Conservation (phyloP, 2,888 invertebrate species). For the Brenthis hecate region DNA sequence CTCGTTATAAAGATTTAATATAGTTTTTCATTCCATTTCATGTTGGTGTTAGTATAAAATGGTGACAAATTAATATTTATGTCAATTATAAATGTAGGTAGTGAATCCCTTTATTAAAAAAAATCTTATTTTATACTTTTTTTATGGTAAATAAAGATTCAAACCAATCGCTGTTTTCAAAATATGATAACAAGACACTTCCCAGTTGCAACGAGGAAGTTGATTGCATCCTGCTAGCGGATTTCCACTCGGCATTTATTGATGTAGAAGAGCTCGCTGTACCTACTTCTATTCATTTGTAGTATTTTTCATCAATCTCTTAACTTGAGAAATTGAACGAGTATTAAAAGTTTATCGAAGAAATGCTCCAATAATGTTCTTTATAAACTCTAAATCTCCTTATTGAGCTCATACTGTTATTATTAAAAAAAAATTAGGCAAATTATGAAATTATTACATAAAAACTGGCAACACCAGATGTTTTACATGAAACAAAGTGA, state of each 20-base stretch:
- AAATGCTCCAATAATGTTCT: no score
- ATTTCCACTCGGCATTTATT: slow-evolving; percentile 25
- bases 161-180: slow-evolving; percentile 19
- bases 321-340: no score
- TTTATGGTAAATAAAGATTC: slow-evolving; percentile 1
- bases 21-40: slow-evolving; percentile 31
- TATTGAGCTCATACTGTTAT: no score
- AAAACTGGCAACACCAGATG: not conserved
- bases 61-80: slow-evolving; percentile 33
- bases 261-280: slow-evolving; percentile 13
- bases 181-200: slow-evolving; percentile 19
- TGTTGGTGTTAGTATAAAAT: slow-evolving; percentile 24
- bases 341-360: no score
- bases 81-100: no score
- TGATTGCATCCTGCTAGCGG: slow-evolving; percentile 32
- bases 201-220: slow-evolving; percentile 20
- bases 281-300: slow-evolving; percentile 8
- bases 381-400: no score
- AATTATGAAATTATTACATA: slow-evolving; percentile 4
- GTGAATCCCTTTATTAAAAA: no score
- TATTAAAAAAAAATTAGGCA: no score
- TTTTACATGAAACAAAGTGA: slow-evolving; percentile 5
- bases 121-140: not conserved
- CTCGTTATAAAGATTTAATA: slow-evolving; percentile 1
- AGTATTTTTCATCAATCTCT: not conserved